Percentiles rank a stretch among this genome's conserved stretches.
These are phyloP conservation scores for Cephus sareptanus DNA, from an alignment of 2,888 invertebrate species.

Conservation along the genomic window DNA sequence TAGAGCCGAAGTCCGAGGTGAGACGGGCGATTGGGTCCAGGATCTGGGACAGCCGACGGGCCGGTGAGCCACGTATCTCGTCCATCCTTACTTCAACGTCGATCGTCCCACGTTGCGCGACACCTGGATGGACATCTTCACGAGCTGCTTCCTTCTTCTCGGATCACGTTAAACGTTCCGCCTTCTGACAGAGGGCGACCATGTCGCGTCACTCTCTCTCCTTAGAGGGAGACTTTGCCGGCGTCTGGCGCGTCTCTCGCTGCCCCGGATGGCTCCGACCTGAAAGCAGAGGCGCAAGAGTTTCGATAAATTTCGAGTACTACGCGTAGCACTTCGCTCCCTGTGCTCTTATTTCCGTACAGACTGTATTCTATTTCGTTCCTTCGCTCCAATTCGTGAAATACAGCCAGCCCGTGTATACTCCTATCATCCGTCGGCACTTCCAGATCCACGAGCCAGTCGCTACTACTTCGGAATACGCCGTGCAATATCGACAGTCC, in stretches of 20 bases:
- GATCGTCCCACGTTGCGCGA: neutral
- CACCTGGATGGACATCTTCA: neutral
- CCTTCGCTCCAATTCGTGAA: neutral
- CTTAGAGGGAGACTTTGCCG: slow-evolving; percentile 5
- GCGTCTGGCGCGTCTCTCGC: slow-evolving; percentile 5
- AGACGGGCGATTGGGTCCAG: slow-evolving; percentile 84
- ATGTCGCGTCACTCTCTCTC: slow-evolving; percentile 4
- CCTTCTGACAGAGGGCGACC: slow-evolving; percentile 1
- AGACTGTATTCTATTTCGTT: neutral
- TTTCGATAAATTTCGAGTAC: neutral
- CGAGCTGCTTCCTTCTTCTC: neutral
- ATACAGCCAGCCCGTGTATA: neutral
- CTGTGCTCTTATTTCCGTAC: neutral
- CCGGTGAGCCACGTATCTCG: slow-evolving; percentile 67
- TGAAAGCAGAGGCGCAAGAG: neutral
- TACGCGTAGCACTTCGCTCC: neutral
- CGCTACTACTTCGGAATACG: neutral
- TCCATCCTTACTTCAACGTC: slow-evolving; percentile 47
- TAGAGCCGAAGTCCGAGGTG: slow-evolving; percentile 68
- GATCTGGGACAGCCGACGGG: slow-evolving; percentile 83
- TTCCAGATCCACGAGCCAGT: neutral
- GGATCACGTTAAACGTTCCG: neutral
- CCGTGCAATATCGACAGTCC: neutral
- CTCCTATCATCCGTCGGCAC: neutral
- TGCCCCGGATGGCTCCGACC: neutral